phyloP scores from a whole-genome alignment of 2,888 invertebrate species.

The Willowsia nigromaculata region DNA sequence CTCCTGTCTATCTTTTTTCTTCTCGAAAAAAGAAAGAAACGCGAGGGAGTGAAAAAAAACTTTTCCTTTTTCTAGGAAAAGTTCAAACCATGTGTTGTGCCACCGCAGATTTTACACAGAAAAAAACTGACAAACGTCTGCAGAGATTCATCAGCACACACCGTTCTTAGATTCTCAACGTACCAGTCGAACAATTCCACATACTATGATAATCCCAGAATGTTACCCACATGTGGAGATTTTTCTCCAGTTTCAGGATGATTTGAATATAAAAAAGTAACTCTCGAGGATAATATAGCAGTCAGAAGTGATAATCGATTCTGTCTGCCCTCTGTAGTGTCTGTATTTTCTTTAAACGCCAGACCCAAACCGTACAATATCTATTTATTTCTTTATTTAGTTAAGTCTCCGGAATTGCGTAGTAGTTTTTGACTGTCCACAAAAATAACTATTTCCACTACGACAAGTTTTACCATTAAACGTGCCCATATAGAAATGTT shows the following conservation, averaged over 20 bases:
- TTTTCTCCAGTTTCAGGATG: background rate
- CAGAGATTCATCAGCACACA: slow-evolving; percentile 12
- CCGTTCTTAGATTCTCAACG: background rate
- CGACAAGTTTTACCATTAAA: slow-evolving; percentile 47
- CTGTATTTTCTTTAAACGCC: background rate
- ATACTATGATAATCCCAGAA: background rate
- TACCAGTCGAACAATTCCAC: background rate
- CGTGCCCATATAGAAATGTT: slow-evolving; percentile 21
- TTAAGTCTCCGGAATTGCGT: slow-evolving; percentile 31
- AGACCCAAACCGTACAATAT: background rate
- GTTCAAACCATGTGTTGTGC: slow-evolving; percentile 29
- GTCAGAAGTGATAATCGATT: slow-evolving; percentile 39
- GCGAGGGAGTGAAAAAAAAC: slow-evolving; percentile 11
- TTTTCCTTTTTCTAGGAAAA: background rate
- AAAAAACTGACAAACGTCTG: background rate
- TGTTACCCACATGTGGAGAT: background rate
- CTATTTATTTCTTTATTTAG: background rate
- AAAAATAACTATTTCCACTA: slow-evolving; percentile 25
- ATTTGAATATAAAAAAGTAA: slow-evolving; percentile 16
- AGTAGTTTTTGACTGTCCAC: background rate
- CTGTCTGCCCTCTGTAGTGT: background rate
- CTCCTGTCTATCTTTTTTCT: slow-evolving; percentile 21
- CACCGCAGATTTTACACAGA: slow-evolving; percentile 5
- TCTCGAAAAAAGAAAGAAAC: background rate
- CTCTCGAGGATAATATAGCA: slow-evolving; percentile 21